Evolutionary conservation across 2,113 vertebrate genomes (phyloP).

Genomic region (Beaufortia kweichowensis): DNA sequence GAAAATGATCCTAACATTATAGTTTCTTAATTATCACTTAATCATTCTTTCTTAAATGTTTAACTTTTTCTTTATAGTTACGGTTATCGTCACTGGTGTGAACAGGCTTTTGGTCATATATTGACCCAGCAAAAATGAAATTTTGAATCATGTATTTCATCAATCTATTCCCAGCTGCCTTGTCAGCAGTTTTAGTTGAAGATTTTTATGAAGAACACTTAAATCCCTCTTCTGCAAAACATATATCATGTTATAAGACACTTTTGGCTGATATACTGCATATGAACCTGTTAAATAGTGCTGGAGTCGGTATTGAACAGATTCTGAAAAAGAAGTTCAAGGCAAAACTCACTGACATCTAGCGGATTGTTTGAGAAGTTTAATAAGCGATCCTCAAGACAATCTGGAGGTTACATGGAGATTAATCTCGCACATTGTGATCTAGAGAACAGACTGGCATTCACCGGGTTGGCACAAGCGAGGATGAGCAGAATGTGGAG

Average conservation of each 20-base stretch:
- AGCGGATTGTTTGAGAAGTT: conserved; percentile 14
- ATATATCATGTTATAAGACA: background rate
- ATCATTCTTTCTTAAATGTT: no score
- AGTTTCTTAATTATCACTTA: no score
- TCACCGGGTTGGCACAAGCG: conserved; percentile 2
- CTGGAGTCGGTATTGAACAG: background rate
- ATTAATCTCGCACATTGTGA: conserved; percentile 2
- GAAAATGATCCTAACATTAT: no score
- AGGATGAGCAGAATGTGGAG: conserved; percentile 50
- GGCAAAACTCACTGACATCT: conserved; percentile 14
- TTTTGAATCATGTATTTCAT: background rate
- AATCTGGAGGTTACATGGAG: background rate
- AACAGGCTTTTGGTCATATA: background rate
- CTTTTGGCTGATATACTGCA: background rate
- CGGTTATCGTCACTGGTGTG: no score
- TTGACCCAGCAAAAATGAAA: background rate
- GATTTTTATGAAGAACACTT: background rate
- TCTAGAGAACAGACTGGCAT: conserved; percentile 23
- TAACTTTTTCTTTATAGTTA: no score
- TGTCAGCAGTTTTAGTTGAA: background rate
- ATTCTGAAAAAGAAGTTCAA: background rate
- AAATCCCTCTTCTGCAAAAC: background rate
- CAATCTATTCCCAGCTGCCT: conserved; percentile 42
- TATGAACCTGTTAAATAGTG: background rate
- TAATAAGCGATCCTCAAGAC: no score